phyloP scores from a whole-genome alignment of 2,888 invertebrate genomes.

The Selenia dentaria region DNA sequence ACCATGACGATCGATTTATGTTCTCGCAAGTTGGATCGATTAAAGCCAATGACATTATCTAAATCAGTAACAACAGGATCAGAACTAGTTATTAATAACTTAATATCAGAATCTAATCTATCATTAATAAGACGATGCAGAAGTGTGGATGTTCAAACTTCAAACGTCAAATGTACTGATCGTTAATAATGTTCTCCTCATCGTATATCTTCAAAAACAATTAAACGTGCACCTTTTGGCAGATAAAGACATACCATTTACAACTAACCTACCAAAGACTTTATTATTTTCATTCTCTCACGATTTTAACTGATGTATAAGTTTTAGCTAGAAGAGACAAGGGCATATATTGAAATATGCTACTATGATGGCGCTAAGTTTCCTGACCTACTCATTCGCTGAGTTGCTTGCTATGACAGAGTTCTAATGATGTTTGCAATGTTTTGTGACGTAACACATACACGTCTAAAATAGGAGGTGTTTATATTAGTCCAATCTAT shows the following conservation, averaged over 20 bases:
- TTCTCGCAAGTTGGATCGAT: constrained; percentile 26
- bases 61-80: constrained; percentile 16
- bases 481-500: constrained; percentile 23
- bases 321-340: constrained; percentile 6
- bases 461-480: constrained; percentile 25
- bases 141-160: no score
- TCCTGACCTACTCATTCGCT: constrained; percentile 53
- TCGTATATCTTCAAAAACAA: no score
- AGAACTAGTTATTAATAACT: constrained; percentile 16
- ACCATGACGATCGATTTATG: constrained; percentile 36
- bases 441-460: constrained; percentile 44
- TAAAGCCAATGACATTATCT: constrained; percentile 43
- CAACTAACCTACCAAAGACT: no score
- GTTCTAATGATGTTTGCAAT: constrained; percentile 56
- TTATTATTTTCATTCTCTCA: constrained; percentile 10
- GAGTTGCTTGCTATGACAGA: constrained; percentile 46
- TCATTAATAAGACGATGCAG: no score
- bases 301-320: background rate
- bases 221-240: no score
- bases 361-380: constrained; percentile 36
- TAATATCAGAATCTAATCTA: constrained; percentile 9
- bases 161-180: no score
- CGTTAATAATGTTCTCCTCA: no score
- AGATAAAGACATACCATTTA: no score
- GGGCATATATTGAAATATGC: constrained; percentile 21